Evolutionary conservation across 2,888 invertebrate species (phyloP).

Genomic region (Watsonalla cultraria): DNA sequence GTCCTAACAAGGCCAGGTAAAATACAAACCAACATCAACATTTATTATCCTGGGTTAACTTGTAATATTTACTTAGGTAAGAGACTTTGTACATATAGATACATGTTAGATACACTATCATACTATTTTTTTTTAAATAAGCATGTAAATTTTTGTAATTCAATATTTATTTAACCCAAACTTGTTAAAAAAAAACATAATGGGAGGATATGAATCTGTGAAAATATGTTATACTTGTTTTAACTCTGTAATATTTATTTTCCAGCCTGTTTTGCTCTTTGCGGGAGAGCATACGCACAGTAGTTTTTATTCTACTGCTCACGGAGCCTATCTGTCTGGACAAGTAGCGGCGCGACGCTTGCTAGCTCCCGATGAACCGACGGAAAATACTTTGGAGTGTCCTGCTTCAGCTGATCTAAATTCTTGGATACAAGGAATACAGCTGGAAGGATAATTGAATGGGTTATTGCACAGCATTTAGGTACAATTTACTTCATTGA

Average conservation of each 20-base stretch:
- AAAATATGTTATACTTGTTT: no score
- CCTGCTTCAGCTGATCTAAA: slow-evolving; percentile 88
- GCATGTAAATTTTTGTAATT: no score
- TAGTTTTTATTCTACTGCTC: slow-evolving; percentile 96
- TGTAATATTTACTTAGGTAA: no score
- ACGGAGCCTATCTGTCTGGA: slow-evolving; percentile 95
- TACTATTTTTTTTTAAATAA: no score
- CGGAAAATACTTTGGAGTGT: slow-evolving; percentile 84
- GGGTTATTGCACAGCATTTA: slow-evolving; percentile 12
- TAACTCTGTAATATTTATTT: slow-evolving; percentile 12
- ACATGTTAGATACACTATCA: no score
- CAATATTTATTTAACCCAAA: no score
- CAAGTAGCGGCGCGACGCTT: slow-evolving; percentile 88
- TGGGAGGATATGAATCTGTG: no score
- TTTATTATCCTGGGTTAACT: no score
- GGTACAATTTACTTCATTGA: slow-evolving; percentile 4
- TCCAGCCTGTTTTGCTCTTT: slow-evolving; percentile 90
- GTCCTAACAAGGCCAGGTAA: no score
- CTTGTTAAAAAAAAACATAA: no score
- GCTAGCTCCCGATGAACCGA: slow-evolving; percentile 79
- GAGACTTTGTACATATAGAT: no score
- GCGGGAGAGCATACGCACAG: slow-evolving; percentile 98
- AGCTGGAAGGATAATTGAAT: slow-evolving; percentile 76
- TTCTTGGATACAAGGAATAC: slow-evolving; percentile 93
- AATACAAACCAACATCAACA: no score